Conservation (phyloP, 2,888 invertebrate genomes). For the Eledona agricola region DNA sequence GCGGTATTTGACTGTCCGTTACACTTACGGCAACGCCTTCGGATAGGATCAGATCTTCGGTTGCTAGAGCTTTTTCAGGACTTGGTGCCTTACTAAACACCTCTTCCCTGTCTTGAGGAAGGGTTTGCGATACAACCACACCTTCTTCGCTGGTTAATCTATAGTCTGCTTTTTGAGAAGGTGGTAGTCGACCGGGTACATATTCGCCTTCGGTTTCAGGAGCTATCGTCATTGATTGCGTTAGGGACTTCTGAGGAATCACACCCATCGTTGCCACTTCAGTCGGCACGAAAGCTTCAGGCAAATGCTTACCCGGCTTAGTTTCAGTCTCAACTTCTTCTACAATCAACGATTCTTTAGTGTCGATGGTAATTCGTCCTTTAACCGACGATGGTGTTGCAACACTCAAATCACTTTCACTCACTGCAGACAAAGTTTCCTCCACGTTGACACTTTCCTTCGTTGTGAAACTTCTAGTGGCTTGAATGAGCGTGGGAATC, state of each 20-base stretch:
- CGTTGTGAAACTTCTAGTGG: conserved; percentile 68
- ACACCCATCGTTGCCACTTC: conserved; percentile 76
- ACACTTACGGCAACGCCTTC: conserved; percentile 70
- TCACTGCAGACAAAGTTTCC: conserved; percentile 70
- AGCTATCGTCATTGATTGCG: conserved; percentile 71
- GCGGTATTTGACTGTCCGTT: conserved; percentile 73
- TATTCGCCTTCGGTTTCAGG: conserved; percentile 76
- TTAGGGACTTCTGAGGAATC: conserved; percentile 71
- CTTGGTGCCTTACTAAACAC: conserved; percentile 62
- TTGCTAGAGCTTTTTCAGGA: conserved; percentile 63
- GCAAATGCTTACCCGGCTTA: conserved; percentile 80
- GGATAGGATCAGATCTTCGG: conserved; percentile 64
- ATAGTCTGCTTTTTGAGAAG: conserved; percentile 69
- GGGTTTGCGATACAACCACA: conserved; percentile 66
- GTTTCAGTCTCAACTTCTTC: conserved; percentile 75
- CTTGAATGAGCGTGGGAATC: conserved; percentile 64
- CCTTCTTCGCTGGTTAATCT: conserved; percentile 70
- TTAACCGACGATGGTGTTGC: conserved; percentile 64
- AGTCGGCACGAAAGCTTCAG: conserved; percentile 80
- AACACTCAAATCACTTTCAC: conserved; percentile 67
- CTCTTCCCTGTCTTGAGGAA: conserved; percentile 74
- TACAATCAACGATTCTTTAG: conserved; percentile 71
- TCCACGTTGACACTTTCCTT: conserved; percentile 72
- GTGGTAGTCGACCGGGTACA: conserved; percentile 68
- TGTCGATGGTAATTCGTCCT: conserved; percentile 71